phyloP scores from a whole-genome alignment of 2,113 vertebrate species.

The Peromyscus polionotus region DNA sequence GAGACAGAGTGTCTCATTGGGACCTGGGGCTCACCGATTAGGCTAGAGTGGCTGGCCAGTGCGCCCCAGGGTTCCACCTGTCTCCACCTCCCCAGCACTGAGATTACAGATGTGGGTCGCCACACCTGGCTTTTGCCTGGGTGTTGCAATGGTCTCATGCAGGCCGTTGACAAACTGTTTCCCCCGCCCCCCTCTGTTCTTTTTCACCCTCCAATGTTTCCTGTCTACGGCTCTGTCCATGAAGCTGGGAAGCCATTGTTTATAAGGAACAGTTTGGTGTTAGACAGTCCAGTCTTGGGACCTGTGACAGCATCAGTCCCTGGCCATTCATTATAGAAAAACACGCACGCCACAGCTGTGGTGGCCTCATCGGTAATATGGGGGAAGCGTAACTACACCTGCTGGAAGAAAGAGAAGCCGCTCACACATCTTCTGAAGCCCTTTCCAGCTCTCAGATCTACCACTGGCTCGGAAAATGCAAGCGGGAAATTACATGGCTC shows the following conservation, averaged over 20 bases:
- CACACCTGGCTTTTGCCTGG: not conserved
- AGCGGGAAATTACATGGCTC: conserved; percentile 37
- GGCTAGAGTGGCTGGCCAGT: too few relatives aligned
- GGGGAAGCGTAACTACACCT: not conserved
- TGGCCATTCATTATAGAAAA: not conserved
- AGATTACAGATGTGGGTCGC: not conserved
- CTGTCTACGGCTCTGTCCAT: not conserved
- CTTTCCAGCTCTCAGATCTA: not conserved
- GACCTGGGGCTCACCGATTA: not conserved
- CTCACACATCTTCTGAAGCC: not conserved
- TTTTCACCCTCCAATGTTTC: not conserved
- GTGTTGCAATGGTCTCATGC: not conserved
- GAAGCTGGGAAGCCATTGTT: not conserved
- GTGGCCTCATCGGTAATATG: not conserved
- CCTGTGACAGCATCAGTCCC: fast-evolving
- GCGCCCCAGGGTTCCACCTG: not conserved
- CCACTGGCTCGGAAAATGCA: conserved; percentile 23
- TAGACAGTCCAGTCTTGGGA: not conserved
- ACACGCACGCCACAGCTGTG: not conserved
- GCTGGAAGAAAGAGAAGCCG: not conserved
- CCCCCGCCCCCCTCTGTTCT: not conserved
- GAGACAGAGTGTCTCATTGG: not conserved
- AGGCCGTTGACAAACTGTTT: not conserved
- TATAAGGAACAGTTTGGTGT: not conserved
- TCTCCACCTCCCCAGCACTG: not conserved